phyloP scores from a whole-genome alignment of 2,888 invertebrate genomes.

The Drosophila glabriapex region DNA sequence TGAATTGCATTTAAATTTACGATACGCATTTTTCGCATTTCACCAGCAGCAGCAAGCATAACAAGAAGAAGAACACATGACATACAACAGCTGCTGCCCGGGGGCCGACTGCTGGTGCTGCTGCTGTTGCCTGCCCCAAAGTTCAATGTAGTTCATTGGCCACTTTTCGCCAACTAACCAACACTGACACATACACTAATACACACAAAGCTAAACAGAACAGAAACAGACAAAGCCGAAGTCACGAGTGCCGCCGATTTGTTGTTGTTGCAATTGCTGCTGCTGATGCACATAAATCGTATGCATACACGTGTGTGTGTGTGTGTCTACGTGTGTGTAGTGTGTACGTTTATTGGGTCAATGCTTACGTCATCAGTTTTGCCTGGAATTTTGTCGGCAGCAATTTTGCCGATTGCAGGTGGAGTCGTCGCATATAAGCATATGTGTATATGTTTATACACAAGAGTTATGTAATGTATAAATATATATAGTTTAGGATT shows the following conservation, averaged over 20 bases:
- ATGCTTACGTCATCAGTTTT: slow-evolving; percentile 78
- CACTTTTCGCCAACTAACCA: slow-evolving; percentile 74
- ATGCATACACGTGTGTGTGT: slow-evolving; percentile 44
- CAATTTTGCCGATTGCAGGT: slow-evolving; percentile 57
- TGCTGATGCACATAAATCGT: slow-evolving; percentile 74
- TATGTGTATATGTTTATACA: neutral
- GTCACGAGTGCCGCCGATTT: slow-evolving; percentile 75
- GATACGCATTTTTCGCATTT: slow-evolving; percentile 49
- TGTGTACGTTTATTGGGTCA: slow-evolving; percentile 73
- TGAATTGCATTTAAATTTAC: slow-evolving; percentile 31
- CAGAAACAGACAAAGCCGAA: slow-evolving; percentile 81
- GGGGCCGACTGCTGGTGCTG: slow-evolving; percentile 16
- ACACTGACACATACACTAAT: slow-evolving; percentile 33
- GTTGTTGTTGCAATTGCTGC: slow-evolving; percentile 35
- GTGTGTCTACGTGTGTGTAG: neutral
- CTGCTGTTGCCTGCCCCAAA: slow-evolving; percentile 55
- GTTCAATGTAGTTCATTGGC: slow-evolving; percentile 82
- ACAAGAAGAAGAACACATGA: slow-evolving; percentile 56
- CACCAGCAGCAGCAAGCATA: slow-evolving; percentile 25
- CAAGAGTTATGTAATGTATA: slow-evolving; percentile 31
- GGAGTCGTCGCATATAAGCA: slow-evolving; percentile 7
- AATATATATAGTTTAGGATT: neutral
- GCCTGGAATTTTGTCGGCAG: slow-evolving; percentile 67
- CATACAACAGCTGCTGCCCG: slow-evolving; percentile 62
- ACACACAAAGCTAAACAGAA: slow-evolving; percentile 52